These are phyloP conservation scores for Drosophila virilis DNA, from an alignment of 1,140 invertebrate genomes.

Conservation along the genomic window DNA sequence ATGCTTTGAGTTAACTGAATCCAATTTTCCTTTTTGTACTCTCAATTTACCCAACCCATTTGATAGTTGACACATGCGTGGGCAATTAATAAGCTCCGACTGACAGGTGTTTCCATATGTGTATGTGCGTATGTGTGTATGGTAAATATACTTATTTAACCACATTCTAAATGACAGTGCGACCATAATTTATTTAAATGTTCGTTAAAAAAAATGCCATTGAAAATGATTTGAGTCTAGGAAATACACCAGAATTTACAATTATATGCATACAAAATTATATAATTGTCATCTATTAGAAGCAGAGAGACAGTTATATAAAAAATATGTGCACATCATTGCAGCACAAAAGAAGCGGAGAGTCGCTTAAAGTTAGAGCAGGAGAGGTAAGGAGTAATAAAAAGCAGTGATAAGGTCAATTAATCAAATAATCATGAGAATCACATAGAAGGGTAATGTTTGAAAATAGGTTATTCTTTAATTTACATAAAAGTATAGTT, in stretches of 20 bases:
- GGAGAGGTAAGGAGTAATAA: too few species aligned
- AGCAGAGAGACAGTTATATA: too few species aligned
- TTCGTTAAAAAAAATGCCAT: constrained; percentile 5
- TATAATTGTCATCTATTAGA: too few species aligned
- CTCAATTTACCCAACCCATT: neutral
- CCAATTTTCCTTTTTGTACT: constrained; percentile 25
- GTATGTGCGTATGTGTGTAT: constrained; percentile 4
- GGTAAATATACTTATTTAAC: constrained; percentile 14
- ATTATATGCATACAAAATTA: too few species aligned
- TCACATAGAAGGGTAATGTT: neutral
- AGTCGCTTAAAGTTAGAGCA: too few species aligned
- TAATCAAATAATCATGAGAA: neutral
- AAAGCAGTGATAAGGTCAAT: too few species aligned
- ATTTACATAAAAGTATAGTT: too few species aligned
- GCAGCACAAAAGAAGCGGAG: too few species aligned
- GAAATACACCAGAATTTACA: too few species aligned
- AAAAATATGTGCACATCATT: too few species aligned
- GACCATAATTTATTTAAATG: constrained; percentile 9
- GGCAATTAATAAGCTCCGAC: constrained; percentile 61
- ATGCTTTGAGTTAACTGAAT: constrained; percentile 37
- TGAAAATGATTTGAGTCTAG: neutral
- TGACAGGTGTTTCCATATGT: constrained; percentile 12
- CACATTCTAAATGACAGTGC: constrained; percentile 8
- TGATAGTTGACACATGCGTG: constrained; percentile 48
- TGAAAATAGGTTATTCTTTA: too few species aligned